Evolutionary conservation across 1,140 invertebrate species (phyloP), one percentile per base, ranked within the genome.

Genomic region (Anastatus disparis): DNA sequence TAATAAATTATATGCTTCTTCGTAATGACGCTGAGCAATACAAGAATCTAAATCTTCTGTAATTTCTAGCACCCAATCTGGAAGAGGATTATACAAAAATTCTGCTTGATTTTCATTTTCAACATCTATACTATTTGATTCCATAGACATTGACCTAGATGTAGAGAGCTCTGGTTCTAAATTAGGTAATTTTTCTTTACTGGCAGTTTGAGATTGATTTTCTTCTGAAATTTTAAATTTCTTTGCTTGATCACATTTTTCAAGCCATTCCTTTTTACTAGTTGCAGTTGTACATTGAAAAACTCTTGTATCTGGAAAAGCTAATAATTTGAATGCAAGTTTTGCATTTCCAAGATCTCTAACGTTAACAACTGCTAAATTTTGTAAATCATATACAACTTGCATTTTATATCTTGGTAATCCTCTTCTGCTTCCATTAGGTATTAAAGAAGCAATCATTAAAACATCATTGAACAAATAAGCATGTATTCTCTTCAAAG

Each of bases 11-110:
- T 97, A 94, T 17, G 97, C 96, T 80, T 97, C 94, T 83, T 98
- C 96, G 83, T 99, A 98, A 81, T 98, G 95, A 76, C 97, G 89
- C 83, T 99, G 96, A n/a, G 97, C 97, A 75, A 99, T 96, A 71
- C 93, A 92, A 17, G 98, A 97, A 87, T 99, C 97, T 24, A 99
- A 87, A 84, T 99, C 97, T 82, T 99, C 97, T 20, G 95, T 92
- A 0, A 97, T 89, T 84, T 98, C 97, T 63, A 92, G 79, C 29
- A 99, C 82, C 97, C 97, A 99, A 75, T 97, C 95, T 0, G 94
- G 94, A 29, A 91, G 85, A 3, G 81, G 75, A 62, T 88, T 82
- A 78, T 90, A 84, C 0, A n/a, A n/a, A n/a, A n/a, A n/a, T n/a
- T n/a, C n/a, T n/a, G n/a, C n/a, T n/a, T n/a, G n/a, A n/a, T n/a